Evolutionary conservation across 1,140 invertebrate genomes (phyloP).

Genomic region (Microvelia longipes): DNA sequence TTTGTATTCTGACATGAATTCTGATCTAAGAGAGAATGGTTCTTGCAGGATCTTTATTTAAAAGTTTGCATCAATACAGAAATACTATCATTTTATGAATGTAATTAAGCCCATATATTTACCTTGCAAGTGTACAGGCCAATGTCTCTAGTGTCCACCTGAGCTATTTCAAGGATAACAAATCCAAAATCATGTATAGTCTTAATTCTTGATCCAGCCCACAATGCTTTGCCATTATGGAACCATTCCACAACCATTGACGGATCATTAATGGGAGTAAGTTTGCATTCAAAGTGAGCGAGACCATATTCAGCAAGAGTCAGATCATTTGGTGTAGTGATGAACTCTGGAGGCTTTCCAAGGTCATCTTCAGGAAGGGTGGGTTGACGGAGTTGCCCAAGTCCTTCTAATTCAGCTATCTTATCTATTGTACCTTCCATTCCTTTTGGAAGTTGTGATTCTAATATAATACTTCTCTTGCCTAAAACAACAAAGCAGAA

Average conservation of each 20-base stretch:
- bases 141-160: conserved; percentile 72
- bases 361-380: conserved; percentile 58
- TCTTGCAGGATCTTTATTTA: no score
- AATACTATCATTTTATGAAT: neutral
- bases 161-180: conserved; percentile 78
- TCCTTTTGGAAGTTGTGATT: conserved; percentile 78
- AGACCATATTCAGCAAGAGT: conserved; percentile 73
- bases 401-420: conserved; percentile 80
- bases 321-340: conserved; percentile 70
- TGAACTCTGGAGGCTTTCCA: conserved; percentile 82
- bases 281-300: conserved; percentile 81
- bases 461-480: conserved; percentile 78
- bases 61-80: no score
- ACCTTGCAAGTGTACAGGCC: conserved; percentile 77
- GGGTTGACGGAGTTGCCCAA: conserved; percentile 45
- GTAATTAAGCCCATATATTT: neutral
- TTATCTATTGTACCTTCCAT: conserved; percentile 87
- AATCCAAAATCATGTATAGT: conserved; percentile 89
- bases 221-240: conserved; percentile 82
- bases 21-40: no score
- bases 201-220: conserved; percentile 72
- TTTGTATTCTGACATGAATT: no score
- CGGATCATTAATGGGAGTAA: conserved; percentile 79
- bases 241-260: conserved; percentile 91
- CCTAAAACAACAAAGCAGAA: conserved; percentile 26